phyloP scores from a whole-genome alignment of 2,113 vertebrate genomes.

The Turdus rufiventris region DNA sequence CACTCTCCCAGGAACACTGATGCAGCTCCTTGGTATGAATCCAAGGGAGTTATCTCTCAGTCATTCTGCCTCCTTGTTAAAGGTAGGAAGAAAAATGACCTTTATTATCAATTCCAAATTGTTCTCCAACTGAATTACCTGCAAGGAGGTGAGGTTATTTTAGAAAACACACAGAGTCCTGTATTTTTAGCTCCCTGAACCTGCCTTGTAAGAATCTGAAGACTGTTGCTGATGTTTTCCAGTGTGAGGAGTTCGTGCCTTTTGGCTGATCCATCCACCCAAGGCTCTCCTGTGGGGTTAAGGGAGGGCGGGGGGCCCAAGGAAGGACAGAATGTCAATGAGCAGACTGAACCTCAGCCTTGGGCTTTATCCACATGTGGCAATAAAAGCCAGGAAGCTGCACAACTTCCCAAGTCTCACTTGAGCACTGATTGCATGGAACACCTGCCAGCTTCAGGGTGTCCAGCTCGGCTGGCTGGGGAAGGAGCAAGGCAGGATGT shows the following conservation, averaged over 20 bases:
- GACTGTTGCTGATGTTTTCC: neutral
- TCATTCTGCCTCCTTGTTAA: neutral
- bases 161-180: neutral
- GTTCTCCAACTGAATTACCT: conserved; percentile 17
- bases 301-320: accelerated
- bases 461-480: neutral
- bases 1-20: neutral
- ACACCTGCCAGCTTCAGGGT: neutral
- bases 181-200: neutral
- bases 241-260: neutral
- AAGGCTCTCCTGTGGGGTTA: neutral
- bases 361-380: neutral
- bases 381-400: neutral
- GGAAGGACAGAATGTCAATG: neutral
- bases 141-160: neutral
- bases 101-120: conserved; percentile 3
- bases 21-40: neutral
- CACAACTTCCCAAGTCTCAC: neutral
- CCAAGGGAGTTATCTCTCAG: neutral
- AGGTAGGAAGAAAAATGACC: conserved; percentile 13
- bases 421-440: neutral
- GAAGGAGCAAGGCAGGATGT: neutral
- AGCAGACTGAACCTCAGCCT: neutral
- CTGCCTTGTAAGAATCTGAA: neutral
- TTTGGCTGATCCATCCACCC: neutral